Evolutionary conservation across 2,113 vertebrate species (phyloP), one percentile per base, ranked within the genome.

Genomic region (Amblyornis subalaris): DNA sequence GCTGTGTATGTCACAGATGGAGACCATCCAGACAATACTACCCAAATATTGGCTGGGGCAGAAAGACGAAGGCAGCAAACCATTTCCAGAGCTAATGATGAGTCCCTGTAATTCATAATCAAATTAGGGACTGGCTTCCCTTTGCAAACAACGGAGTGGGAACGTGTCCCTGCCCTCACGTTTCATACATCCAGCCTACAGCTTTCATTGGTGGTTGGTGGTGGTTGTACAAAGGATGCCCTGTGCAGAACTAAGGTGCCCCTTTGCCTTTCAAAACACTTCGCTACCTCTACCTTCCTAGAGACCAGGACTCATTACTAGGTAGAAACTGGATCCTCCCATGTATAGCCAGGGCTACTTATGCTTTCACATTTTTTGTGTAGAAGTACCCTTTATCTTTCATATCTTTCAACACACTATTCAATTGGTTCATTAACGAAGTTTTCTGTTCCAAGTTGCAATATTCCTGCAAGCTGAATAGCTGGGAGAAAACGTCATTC

Each of bases 171-270:
- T 62, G 31, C n/a, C 20, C 24, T 78, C 20, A 15, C 1, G 5
- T 89, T 50, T 84, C 20, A 15, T 17, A 24, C 0, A 0, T 48
- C 26, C 17, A 74, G 1, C 36, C 58, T 36, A 53, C 15, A 66
- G 28, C 48, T 87, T 60, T 89, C 47, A 40, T 25, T 12, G 7
- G 25, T 61, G 22, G 11, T 26, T 6, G 11, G 11, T 53, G 17
- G 12, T 25, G 51, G 9, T 21, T 51, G 16, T 33, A 66, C 67
- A 86, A 90, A 77, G 12, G 17, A 50, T 40, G 26, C 31, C 38
- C 35, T 76, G 22, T 31, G 40, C 31, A 86, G 53, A 87, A 72
- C 22, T 33, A 55, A 45, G 5, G 35, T 58, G 33, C 11, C 38
- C 35, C 26, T 58, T 73, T 58, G 28, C 18, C 28, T 92, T 93